These are phyloP conservation scores for Anoplolepis gracilipes DNA, from an alignment of 1,140 invertebrate species.

Conservation along the genomic window DNA sequence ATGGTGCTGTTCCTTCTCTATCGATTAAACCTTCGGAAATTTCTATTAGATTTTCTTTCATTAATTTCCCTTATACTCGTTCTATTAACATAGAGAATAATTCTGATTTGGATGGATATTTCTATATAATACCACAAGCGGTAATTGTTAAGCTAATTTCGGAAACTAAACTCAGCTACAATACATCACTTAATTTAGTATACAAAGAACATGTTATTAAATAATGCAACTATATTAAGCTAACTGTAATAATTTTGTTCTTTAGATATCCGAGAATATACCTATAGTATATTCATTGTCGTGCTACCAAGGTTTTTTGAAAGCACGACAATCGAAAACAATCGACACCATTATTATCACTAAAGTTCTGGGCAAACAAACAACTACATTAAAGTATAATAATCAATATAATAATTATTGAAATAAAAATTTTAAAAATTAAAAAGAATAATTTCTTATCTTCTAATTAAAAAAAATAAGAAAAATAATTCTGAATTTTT, in stretches of 20 bases:
- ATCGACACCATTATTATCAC: conserved; percentile 74
- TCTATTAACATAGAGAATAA: conserved; percentile 75
- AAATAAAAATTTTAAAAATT: background rate
- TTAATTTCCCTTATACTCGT: conserved; percentile 76
- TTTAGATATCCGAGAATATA: conserved; percentile 60
- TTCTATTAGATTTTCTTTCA: conserved; percentile 74
- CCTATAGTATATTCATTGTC: conserved; percentile 74
- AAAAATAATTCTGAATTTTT: background rate
- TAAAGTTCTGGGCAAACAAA: conserved; percentile 73
- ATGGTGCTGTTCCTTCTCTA: conserved; percentile 68
- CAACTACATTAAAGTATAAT: conserved; percentile 48
- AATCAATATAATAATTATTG: conserved; percentile 8
- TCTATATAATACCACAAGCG: conserved; percentile 77
- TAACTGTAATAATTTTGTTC: conserved; percentile 30
- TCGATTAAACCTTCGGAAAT: conserved; percentile 74
- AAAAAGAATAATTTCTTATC: background rate
- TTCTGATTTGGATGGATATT: conserved; percentile 78
- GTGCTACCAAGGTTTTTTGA: conserved; percentile 74
- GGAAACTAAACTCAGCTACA: background rate
- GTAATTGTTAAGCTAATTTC: conserved; percentile 66
- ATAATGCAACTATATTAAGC: background rate
- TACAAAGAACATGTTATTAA: background rate
- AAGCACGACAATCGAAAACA: conserved; percentile 69
- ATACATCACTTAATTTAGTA: background rate
- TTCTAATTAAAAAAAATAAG: background rate